Evolutionary conservation across 2,797 vertebrate genomes (phyloP).

Genomic region (Halcyon smyrnensis): DNA sequence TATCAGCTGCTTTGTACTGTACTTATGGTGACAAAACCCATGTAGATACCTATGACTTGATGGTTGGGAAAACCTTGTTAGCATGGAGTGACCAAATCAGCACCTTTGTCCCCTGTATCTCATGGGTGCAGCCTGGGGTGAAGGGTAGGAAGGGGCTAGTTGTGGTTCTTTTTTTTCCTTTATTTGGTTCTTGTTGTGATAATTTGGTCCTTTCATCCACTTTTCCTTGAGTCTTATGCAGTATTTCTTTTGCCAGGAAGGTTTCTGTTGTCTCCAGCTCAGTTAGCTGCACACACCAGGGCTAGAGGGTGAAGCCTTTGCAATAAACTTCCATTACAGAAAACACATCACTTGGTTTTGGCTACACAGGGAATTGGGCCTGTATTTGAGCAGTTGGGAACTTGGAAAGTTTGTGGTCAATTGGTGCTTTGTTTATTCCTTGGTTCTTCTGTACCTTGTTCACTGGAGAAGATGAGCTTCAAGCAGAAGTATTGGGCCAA

Average conservation of each 20-base stretch:
- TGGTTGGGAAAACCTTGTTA: not conserved
- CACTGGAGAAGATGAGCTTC: not conserved
- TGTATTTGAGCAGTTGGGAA: not conserved
- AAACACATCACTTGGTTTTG: not conserved
- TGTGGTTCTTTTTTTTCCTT: not conserved
- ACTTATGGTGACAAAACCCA: fast-evolving
- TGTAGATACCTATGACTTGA: no score
- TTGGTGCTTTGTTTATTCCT: not conserved
- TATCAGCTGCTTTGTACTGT: not conserved
- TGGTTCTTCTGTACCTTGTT: not conserved
- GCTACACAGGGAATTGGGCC: not conserved
- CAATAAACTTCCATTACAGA: not conserved
- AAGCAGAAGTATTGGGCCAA: no score
- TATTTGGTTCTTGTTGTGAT: fast-evolving
- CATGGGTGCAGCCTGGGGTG: not conserved
- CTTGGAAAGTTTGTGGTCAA: not conserved
- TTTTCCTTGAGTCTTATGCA: not conserved
- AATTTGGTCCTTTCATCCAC: not conserved
- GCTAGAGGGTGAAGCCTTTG: not conserved
- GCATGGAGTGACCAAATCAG: not conserved
- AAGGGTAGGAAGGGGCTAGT: not conserved
- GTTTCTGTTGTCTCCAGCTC: not conserved
- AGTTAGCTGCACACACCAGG: not conserved
- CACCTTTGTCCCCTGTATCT: not conserved
- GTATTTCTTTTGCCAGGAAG: not conserved